phyloP scores from a whole-genome alignment of 2,113 vertebrate species.

The Gobius niger region DNA sequence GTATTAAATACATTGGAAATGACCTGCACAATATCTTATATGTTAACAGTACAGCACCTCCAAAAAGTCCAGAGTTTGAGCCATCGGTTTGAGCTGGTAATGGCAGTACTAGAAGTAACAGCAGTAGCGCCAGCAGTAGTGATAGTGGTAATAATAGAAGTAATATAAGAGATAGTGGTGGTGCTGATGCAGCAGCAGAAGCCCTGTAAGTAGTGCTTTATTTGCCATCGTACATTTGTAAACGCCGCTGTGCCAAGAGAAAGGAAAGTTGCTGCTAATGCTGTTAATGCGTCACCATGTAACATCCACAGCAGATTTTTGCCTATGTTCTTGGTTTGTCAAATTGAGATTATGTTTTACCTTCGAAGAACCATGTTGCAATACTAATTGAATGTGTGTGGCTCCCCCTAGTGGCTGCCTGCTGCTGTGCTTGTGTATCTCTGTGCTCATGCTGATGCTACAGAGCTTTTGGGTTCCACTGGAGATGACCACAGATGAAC shows the following conservation, averaged over 20 bases:
- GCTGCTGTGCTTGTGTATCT: constrained; percentile 67
- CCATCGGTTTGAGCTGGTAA: too few relatives aligned
- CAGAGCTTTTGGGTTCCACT: constrained; percentile 69
- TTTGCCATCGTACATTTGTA: too few relatives aligned
- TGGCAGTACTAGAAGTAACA: background rate
- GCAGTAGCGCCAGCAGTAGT: background rate
- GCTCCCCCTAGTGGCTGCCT: constrained; percentile 68
- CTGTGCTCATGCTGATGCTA: constrained; percentile 63
- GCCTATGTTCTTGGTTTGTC: background rate
- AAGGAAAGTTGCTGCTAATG: too few relatives aligned
- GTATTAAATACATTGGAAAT: too few relatives aligned
- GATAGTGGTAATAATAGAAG: background rate
- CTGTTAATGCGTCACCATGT: too few relatives aligned
- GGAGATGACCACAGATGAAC: constrained; percentile 43
- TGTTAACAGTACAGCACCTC: too few relatives aligned
- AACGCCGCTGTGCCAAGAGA: too few relatives aligned
- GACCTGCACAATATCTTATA: too few relatives aligned
- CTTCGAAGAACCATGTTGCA: background rate
- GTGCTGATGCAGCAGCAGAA: background rate
- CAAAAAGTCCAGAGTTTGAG: too few relatives aligned
- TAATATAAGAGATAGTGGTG: background rate
- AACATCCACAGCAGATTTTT: too few relatives aligned
- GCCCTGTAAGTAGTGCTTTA: too few relatives aligned
- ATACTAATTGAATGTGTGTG: constrained; percentile 33
- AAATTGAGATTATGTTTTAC: background rate